Evolutionary conservation across 35 echinoderm and acorn worm genomes (phyloP), one percentile per base, ranked within the genome.

Genomic region (Ophioderma brevispina): DNA sequence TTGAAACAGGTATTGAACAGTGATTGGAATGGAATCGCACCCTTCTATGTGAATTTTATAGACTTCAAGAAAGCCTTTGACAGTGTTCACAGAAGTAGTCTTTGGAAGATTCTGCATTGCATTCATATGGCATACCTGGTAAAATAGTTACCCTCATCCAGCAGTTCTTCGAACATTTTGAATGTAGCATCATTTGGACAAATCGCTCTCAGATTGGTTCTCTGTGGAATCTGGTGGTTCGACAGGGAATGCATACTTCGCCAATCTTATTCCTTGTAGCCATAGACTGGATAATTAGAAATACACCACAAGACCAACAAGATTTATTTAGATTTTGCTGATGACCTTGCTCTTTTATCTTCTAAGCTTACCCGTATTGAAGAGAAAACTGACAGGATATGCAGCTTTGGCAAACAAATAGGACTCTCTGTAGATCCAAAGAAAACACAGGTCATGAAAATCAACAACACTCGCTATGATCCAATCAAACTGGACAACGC

Each of bases 211-310:
- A 49, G 81, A 84, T 31, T 43, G 81, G 81, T 84, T 84, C 40
- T 10, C 35, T 84, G 49, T 84, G 19, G 15, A 84, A 40, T 31
- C 81, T 49, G 41, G 41, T n/a, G 17, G 41, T 46, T 46, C 41
- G 41, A 8, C 41, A 46, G 41, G 41, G 41, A n/a, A 46, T 46
- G 41, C 17, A 46, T 46, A 46, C 41, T 46, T 40, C 39, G 1
- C 34, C 11, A 14, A 31, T 84, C 50, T 35, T 80, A 17, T 46
- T 46, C 41, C 41, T 46, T 46, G 41, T 17, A 46, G 41, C 41
- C 4, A 46, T 46, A 46, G 79, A 90, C 35, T 90, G 78, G 88
- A 34, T 90, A 37, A 90, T 90, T 78, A 64, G 40, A 40, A 81
- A 23, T 30, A 82, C 79, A 64, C 32, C 43, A 40, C 33, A 46